Conservation (phyloP, 2,797 vertebrate species). For the Phalanger gymnotis region DNA sequence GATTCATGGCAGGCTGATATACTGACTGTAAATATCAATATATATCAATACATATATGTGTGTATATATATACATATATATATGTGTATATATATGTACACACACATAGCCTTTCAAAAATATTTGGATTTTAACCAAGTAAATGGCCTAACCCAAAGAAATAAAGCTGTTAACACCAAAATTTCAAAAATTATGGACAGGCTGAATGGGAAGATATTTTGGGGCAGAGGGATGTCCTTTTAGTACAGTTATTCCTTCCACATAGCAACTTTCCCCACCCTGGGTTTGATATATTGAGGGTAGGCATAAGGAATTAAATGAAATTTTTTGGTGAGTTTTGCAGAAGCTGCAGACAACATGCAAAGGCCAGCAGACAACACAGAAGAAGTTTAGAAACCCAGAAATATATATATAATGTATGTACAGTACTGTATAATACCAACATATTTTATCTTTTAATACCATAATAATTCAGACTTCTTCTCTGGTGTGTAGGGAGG, state of each 20-base stretch:
- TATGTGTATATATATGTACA: too few relatives aligned
- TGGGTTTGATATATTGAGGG: background rate
- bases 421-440: background rate
- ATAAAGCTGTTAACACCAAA: background rate
- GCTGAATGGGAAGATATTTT: background rate
- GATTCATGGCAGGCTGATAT: background rate
- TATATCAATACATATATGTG: too few relatives aligned
- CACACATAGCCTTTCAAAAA: background rate
- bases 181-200: background rate
- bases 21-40: too few relatives aligned
- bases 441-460: background rate
- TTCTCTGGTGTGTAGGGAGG: background rate
- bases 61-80: too few relatives aligned
- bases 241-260: background rate
- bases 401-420: background rate
- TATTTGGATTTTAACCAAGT: background rate
- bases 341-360: background rate
- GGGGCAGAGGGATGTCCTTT: background rate
- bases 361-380: background rate
- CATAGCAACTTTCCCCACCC: background rate
- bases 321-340: background rate
- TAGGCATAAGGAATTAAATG: background rate
- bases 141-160: background rate
- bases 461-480: background rate
- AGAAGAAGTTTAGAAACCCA: background rate